These are phyloP conservation scores for Scarus forsteni DNA, from an alignment of 2,797 vertebrate species.

Conservation along the genomic window DNA sequence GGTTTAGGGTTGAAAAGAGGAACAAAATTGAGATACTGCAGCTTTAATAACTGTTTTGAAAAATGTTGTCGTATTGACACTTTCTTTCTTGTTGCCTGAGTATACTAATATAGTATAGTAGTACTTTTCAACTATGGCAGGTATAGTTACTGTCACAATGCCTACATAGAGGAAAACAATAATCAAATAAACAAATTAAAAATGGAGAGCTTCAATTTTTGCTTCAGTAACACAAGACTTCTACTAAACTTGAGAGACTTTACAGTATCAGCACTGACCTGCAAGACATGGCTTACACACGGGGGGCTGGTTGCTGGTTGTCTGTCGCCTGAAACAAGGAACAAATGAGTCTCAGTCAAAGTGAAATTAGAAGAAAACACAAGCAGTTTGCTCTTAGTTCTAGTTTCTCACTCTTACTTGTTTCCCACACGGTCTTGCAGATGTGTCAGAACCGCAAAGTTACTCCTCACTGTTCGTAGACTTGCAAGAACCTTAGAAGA, in stretches of 20 bases:
- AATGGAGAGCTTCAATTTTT: no score
- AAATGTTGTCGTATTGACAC: no score
- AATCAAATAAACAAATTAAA: no score
- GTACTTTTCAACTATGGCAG: no score
- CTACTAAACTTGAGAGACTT: no score
- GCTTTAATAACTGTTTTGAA: no score
- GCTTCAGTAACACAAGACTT: background rate
- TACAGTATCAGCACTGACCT: constrained; percentile 80
- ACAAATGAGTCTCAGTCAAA: constrained; percentile 26
- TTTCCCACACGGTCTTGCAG: constrained; percentile 84
- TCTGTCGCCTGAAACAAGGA: constrained; percentile 76
- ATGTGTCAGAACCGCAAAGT: constrained; percentile 87
- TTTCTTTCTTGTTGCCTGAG: no score
- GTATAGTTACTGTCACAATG: no score
- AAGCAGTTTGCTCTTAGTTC: constrained; percentile 1
- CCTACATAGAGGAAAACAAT: no score
- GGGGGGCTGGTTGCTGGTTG: constrained; percentile 79
- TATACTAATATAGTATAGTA: no score
- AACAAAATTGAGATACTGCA: background rate
- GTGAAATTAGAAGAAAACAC: constrained; percentile 7
- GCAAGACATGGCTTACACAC: constrained; percentile 82
- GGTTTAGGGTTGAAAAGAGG: constrained; percentile 42
- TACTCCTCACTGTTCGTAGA: constrained; percentile 90
- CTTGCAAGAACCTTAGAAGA: constrained; percentile 91
- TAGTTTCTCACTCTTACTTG: constrained; percentile 81